Conservation (phyloP, 2,888 invertebrate genomes). For the Erannis defoliaria region DNA sequence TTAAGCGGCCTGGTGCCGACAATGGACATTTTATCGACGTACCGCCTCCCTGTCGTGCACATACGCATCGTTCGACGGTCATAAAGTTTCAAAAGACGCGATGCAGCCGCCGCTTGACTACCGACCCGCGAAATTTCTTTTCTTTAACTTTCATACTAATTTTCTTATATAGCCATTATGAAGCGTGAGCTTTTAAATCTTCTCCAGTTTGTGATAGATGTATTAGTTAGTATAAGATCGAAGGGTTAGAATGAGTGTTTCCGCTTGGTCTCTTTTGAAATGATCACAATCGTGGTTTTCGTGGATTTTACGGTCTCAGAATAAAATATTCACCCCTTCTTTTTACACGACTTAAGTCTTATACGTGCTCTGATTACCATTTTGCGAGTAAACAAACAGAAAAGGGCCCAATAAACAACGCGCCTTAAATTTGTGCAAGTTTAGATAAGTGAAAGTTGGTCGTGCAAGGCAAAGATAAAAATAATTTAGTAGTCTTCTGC, state of each 20-base stretch:
- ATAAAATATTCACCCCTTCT: conserved; percentile 31
- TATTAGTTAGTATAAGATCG: background rate
- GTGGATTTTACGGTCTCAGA: background rate
- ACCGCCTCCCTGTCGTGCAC: conserved; percentile 69
- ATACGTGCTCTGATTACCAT: conserved; percentile 36
- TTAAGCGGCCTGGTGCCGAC: conserved; percentile 72
- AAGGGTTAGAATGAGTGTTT: background rate
- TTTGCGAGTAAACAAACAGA: conserved; percentile 39
- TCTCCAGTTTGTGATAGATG: conserved; percentile 33
- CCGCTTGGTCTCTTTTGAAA: background rate
- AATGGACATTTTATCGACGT: conserved; percentile 78
- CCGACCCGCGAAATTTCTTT: conserved; percentile 64
- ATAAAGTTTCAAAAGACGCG: conserved; percentile 68
- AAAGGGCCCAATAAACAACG: conserved; percentile 40
- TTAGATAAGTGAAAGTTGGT: conserved; percentile 59
- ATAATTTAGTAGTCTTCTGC: conserved; percentile 72
- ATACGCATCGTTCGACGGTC: conserved; percentile 73
- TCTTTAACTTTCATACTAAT: conserved; percentile 60
- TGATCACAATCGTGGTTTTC: background rate
- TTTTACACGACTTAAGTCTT: conserved; percentile 24
- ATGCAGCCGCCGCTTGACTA: conserved; percentile 61
- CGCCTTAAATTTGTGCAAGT: conserved; percentile 48
- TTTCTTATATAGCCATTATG: conserved; percentile 34
- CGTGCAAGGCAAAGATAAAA: conserved; percentile 72
- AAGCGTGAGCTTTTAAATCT: conserved; percentile 48